Base-by-base conservation (phyloP, 2,888 invertebrate species). In the Ormyrus nitidulus region DNA sequence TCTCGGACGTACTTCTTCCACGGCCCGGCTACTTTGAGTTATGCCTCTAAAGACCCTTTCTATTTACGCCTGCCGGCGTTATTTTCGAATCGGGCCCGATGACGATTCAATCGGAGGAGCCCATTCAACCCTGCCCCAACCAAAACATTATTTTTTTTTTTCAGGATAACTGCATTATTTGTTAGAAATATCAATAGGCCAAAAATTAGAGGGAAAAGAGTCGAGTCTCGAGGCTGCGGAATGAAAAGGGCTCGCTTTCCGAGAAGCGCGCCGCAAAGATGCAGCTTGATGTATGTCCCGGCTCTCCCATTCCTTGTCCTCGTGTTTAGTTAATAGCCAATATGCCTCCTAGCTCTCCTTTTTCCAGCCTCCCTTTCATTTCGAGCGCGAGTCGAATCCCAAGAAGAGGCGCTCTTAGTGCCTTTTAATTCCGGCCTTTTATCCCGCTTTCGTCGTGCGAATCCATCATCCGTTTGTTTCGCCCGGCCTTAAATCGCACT, bases 1-100 rank as follows among this genome's bases (percentile, higher is more conserved):
- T 87, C 87, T 85, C 81, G 84, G 86, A 85, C 84, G 86, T 89
- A 86, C 86, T 86, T 89, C 88, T 89, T 89, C 88, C 88, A 88
- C 88, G 88, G 88, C 84, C 88, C 86, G 86, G 85, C 86, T 86
- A 86, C 86, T 83, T 80, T 85, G 85, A 88, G 89, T 87, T 80
- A 80, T 80, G 77, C 62, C 68, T 68, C 62, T 88, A 87, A 88
- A 88, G 86, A 87, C 86, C 34, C 84, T 88, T 89, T 89, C 87
- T 89, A 89, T 89, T 88, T 89, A 86, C 86, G 86, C 85, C 85
- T 59, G 79, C 56, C 19, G 6, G 69, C 66, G 13, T 56, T 59
- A 34, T 49, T 49, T 59, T 64, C 54, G 54, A 73, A 73, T 5
- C 7, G 48, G 13, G 34, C 13, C n/a, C 53, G 44, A 49, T 34